Evolutionary conservation across 2,797 vertebrate species (phyloP).

Genomic region (Crossoptilon crossoptilon): DNA sequence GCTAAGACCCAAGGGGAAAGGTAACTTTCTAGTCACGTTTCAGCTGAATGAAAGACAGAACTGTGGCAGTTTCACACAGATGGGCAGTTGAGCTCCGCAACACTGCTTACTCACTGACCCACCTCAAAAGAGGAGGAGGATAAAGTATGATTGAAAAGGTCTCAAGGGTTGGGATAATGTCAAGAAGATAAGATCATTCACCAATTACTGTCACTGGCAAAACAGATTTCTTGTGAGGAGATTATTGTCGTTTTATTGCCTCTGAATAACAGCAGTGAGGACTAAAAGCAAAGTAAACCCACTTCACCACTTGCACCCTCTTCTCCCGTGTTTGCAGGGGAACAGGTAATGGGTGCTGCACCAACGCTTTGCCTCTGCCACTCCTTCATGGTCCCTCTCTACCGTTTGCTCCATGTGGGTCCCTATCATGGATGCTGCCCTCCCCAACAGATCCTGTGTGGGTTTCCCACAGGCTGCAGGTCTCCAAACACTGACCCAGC

Average conservation of each 20-base stretch:
- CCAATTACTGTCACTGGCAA: background rate
- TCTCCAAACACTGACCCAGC: background rate
- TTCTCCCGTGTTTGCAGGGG: background rate
- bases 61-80: background rate
- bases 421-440: background rate
- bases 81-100: background rate
- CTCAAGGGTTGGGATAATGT: background rate
- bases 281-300: background rate
- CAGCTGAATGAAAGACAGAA: background rate
- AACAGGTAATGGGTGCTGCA: background rate
- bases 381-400: background rate
- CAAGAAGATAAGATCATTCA: background rate
- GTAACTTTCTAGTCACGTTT: background rate
- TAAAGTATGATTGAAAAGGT: background rate
- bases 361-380: too few species aligned
- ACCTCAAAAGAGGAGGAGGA: background rate
- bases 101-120: background rate
- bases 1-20: background rate
- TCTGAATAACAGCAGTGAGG: background rate
- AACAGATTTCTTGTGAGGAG: background rate
- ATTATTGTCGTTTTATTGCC: background rate
- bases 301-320: background rate
- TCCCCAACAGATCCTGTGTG: too few species aligned
- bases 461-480: background rate
- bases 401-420: background rate